Evolutionary conservation across 2,797 vertebrate genomes (phyloP).

Genomic region (Otolemur crassicaudatus): DNA sequence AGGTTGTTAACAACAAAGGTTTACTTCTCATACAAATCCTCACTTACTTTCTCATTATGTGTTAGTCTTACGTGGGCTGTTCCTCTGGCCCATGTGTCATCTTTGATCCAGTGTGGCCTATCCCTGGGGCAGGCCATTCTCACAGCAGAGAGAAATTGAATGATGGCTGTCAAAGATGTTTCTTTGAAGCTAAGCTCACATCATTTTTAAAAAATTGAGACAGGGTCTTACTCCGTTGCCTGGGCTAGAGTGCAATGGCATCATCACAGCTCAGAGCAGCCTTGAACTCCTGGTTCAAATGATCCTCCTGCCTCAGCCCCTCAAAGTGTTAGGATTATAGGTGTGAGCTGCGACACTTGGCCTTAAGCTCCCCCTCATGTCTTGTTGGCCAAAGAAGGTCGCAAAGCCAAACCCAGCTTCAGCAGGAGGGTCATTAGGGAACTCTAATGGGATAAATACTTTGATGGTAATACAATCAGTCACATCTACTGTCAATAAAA

Average conservation of each 20-base stretch:
- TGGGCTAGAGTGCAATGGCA: too few relatives aligned
- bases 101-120: neutral
- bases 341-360: too few relatives aligned
- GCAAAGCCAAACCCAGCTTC: neutral
- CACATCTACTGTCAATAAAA: neutral
- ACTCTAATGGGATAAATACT: neutral
- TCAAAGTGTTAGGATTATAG: too few relatives aligned
- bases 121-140: neutral
- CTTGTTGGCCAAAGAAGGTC: neutral
- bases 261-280: too few relatives aligned
- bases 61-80: neutral
- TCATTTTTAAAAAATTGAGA: too few relatives aligned
- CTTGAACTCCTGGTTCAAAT: too few relatives aligned
- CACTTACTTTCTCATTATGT: neutral
- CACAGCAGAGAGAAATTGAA: neutral
- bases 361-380: neutral
- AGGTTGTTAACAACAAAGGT: neutral
- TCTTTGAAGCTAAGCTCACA: neutral
- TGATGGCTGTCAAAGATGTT: neutral
- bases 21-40: neutral
- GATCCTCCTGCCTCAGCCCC: too few relatives aligned
- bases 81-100: neutral
- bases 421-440: neutral
- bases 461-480: neutral
- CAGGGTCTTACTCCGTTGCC: too few relatives aligned